Conservation (phyloP, 1,140 invertebrate genomes). For the Ctenoplectra terminalis region DNA sequence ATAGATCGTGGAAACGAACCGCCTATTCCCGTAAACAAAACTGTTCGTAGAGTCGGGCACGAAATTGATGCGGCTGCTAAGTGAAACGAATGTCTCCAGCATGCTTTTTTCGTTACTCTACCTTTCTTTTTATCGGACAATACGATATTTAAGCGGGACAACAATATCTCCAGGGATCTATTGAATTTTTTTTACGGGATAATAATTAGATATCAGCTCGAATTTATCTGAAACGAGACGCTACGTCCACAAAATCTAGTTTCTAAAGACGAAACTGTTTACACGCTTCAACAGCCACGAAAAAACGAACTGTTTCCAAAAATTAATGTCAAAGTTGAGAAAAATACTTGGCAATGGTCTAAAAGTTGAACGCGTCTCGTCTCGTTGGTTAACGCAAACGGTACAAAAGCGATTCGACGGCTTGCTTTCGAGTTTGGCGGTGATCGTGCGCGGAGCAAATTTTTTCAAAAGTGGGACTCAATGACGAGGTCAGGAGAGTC, state of each 20-base stretch:
- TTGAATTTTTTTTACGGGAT: not conserved
- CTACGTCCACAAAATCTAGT: too few relatives aligned
- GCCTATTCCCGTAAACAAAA: not conserved
- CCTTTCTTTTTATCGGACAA: too few relatives aligned
- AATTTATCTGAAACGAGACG: too few relatives aligned
- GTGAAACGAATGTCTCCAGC: not conserved
- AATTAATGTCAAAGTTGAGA: not conserved
- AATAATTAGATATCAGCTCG: not conserved
- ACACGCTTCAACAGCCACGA: too few relatives aligned
- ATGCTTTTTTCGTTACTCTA: not conserved
- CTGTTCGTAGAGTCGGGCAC: too few relatives aligned
- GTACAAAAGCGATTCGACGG: not conserved
- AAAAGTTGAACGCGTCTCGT: not conserved
- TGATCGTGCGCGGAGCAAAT: too few relatives aligned
- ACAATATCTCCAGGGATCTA: not conserved
- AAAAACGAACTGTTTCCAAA: too few relatives aligned
- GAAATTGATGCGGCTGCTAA: not conserved
- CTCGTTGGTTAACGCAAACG: not conserved
- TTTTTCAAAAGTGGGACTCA: not conserved
- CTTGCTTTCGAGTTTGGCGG: not conserved
- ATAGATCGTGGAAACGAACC: slow-evolving; percentile 11
- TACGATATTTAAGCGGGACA: not conserved
- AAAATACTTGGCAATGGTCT: not conserved
- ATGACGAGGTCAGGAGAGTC: not conserved
- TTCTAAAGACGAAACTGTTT: too few relatives aligned